phyloP scores from a whole-genome alignment of 2,888 invertebrate genomes.

The Papilio elwesi region DNA sequence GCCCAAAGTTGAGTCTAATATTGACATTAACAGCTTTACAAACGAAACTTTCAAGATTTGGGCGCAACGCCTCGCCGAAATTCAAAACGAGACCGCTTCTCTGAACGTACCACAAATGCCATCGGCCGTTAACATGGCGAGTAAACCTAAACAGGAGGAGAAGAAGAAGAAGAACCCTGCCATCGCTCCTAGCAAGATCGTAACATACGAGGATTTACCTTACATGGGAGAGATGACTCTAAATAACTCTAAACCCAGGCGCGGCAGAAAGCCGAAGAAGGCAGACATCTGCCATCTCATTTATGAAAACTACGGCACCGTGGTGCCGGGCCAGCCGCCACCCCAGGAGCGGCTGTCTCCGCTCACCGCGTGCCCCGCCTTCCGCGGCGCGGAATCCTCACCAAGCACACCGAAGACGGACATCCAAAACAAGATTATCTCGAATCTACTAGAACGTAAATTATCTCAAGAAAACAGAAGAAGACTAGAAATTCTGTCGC shows the following conservation, averaged over 20 bases:
- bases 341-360: conserved; percentile 76
- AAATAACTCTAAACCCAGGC: conserved; percentile 93
- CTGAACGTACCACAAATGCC: conserved; percentile 57
- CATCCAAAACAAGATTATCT: conserved; percentile 87
- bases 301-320: conserved; percentile 95
- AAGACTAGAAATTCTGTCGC: conserved; percentile 65
- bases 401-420: conserved; percentile 82
- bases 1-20: conserved; percentile 68
- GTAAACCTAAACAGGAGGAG: conserved; percentile 65
- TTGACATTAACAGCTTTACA: conserved; percentile 74
- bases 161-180: conserved; percentile 71
- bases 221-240: conserved; percentile 97
- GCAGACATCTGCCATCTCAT: conserved; percentile 96
- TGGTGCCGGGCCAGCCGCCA: conserved; percentile 89
- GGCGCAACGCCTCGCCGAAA: conserved; percentile 89
- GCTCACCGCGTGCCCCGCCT: conserved; percentile 56
- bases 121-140: conserved; percentile 58
- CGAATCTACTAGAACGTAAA: conserved; percentile 88
- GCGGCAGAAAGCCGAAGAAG: conserved; percentile 95
- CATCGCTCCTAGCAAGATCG: conserved; percentile 77
- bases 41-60: conserved; percentile 89
- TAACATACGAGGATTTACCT: conserved; percentile 92
- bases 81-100: conserved; percentile 84
- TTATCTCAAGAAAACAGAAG: conserved; percentile 87
- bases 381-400: conserved; percentile 56